Conservation (phyloP, 2,797 vertebrate genomes). For the Brachymystax lenok region DNA sequence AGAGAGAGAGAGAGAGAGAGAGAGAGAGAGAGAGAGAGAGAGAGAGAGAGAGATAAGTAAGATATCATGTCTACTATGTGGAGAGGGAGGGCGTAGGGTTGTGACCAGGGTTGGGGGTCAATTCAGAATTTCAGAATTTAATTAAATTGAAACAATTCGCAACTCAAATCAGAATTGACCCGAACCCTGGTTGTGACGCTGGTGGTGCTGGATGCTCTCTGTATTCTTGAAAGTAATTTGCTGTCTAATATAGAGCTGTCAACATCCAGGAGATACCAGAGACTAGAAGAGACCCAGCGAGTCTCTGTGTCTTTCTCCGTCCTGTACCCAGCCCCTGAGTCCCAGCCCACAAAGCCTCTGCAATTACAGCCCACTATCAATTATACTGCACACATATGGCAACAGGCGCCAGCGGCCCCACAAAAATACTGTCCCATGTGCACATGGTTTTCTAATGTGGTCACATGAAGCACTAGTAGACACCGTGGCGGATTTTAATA, state of each 20-base stretch:
- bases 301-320: background rate
- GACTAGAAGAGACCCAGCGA: background rate
- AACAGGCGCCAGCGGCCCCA: background rate
- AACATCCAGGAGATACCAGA: slow-evolving; percentile 31
- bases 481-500: background rate
- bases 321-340: background rate
- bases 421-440: slow-evolving; percentile 3
- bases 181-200: background rate
- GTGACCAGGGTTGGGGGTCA: background rate
- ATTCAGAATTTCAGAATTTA: too few relatives aligned
- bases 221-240: slow-evolving; percentile 56
- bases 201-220: background rate
- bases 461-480: background rate
- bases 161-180: too few relatives aligned
- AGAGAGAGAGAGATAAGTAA: slow-evolving; percentile 16
- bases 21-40: slow-evolving; percentile 48
- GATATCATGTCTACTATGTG: background rate
- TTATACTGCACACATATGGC: slow-evolving; percentile 19
- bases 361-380: background rate
- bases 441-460: slow-evolving; percentile 1
- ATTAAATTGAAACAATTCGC: too few relatives aligned
- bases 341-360: background rate
- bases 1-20: background rate
- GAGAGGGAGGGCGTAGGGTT: slow-evolving; percentile 15
- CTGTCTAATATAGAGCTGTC: slow-evolving; percentile 64